Conservation (phyloP, 2,797 vertebrate species). For the Micrastur ruficollis region DNA sequence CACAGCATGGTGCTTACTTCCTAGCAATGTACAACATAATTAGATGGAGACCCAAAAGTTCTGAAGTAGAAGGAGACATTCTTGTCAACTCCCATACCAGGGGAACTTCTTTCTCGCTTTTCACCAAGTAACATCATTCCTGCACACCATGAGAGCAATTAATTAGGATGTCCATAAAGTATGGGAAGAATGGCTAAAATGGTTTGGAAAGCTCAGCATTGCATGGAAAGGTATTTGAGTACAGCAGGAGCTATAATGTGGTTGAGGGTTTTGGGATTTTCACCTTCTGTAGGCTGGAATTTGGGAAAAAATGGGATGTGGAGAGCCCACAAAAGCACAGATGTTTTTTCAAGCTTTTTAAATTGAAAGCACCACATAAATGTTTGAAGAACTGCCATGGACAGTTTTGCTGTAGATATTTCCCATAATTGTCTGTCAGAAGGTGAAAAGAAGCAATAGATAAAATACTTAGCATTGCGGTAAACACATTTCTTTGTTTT, state of each 20-base stretch:
- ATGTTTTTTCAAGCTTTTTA: background rate
- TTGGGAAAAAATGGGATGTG: background rate
- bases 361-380: background rate
- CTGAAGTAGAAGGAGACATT: background rate
- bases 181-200: background rate
- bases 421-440: background rate
- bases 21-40: slow-evolving; percentile 12
- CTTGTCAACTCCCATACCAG: background rate
- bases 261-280: background rate
- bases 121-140: background rate
- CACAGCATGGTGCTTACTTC: slow-evolving; percentile 8
- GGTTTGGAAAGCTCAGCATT: background rate
- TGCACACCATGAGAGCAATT: background rate
- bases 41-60: slow-evolving; percentile 22
- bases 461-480: background rate
- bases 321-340: background rate
- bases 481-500: background rate
- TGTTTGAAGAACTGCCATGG: background rate
- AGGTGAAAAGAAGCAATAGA: background rate
- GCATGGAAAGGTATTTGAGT: background rate
- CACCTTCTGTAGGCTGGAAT: background rate
- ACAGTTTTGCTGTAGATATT: background rate
- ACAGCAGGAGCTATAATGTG: background rate
- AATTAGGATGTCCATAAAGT: background rate
- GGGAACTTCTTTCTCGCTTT: background rate